Evolutionary conservation across 2,113 vertebrate species (phyloP), one percentile per base, ranked within the genome.

Genomic region (Coturnix japonica): DNA sequence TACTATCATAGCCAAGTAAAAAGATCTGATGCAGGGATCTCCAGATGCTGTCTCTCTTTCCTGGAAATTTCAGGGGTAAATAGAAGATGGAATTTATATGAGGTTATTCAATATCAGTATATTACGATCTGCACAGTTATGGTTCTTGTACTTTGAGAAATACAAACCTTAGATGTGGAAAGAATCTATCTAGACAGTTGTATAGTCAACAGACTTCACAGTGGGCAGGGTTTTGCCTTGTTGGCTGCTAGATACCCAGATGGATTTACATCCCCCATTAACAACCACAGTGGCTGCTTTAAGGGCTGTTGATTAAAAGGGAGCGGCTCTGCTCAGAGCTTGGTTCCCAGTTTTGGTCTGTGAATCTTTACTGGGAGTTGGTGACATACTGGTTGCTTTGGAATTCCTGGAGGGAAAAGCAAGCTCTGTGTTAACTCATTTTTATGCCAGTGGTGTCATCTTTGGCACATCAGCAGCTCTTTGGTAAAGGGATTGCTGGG

Each of bases 261-360:
- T 91, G 75, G 87, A 87, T 88, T 87, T 91, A 71, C 77, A 94
- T 91, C 65, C 77, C 57, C 47, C 37, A 46, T 76, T 65, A 69
- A 70, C 4, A 23, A 33, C 19, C 23, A 20, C 56, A 43, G 6
- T 41, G 79, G 41, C 44, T 73, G 80, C 49, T 80, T 86, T 91
- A 92, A 56, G 67, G 91, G 85, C 95, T 98, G 97, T 98, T 98
- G 98, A 97, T 97, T 94, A 95, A 97, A 97, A 97, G 94, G 82
- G 95, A 97, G 94, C 95, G 97, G 97, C 98, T 97, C 94, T 97
- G 57, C 90, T 60, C 97, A 97, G 97, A 97, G 95, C 96, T 96
- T 47, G 7, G 96, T 98, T 98, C 91, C 97, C 96, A 96, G 97
- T 96, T 98, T 97, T 94, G 96, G 95, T 95, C 96, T 97, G 96